phyloP scores from a whole-genome alignment of 2,113 vertebrate species.

The Cygnus atratus region DNA sequence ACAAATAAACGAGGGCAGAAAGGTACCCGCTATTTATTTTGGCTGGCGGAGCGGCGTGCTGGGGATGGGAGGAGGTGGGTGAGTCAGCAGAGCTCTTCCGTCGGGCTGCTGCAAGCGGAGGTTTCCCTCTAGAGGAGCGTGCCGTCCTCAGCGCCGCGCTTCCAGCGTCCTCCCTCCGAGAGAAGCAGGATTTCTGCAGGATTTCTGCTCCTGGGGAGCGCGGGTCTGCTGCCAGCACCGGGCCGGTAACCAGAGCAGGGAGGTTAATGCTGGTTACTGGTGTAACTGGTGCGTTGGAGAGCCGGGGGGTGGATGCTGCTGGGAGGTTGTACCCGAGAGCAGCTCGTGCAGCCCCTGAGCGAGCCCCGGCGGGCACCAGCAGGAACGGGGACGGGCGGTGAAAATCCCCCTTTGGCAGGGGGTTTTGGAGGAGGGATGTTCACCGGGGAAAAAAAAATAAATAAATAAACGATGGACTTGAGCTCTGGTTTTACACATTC shows the following conservation, averaged over 20 bases:
- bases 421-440: not conserved
- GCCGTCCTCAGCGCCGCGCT: not conserved
- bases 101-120: conserved; percentile 7
- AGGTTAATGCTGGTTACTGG: fast-evolving
- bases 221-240: fast-evolving
- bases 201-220: no score
- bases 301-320: not conserved
- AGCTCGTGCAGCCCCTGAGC: not conserved
- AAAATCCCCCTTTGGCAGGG: not conserved
- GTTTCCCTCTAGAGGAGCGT: conserved; percentile 65
- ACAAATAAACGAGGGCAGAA: conserved; percentile 45
- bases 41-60: conserved; percentile 1
- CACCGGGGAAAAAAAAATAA: not conserved
- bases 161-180: not conserved
- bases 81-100: conserved; percentile 41
- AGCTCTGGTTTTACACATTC: not conserved
- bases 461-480: not conserved
- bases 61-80: conserved; percentile 16
- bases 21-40: conserved; percentile 61
- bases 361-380: not conserved
- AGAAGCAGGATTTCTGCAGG: not conserved
- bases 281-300: not conserved
- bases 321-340: not conserved
- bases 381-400: not conserved
- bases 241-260: not conserved